Evolutionary conservation across 92 coral and sea anemone species (phyloP).

Genomic region (Palythoa grandiflora): DNA sequence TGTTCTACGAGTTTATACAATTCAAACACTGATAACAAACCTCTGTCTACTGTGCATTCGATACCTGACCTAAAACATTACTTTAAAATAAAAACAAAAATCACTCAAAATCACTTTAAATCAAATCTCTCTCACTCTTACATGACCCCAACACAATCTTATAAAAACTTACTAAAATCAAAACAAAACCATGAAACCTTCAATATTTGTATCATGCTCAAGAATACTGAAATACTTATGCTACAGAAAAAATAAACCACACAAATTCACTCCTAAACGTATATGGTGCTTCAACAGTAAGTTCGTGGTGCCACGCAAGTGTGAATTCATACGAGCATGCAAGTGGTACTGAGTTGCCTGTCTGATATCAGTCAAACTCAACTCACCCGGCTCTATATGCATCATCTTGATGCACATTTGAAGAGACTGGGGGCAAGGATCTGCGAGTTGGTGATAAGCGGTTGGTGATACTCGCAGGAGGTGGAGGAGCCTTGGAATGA

Average conservation of each 20-base stretch:
- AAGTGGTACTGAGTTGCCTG: background rate
- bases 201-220: background rate
- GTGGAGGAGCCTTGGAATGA: conserved; percentile 71
- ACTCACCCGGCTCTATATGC: conserved; percentile 98
- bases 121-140: no score
- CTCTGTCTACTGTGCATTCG: no score
- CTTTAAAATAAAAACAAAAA: no score
- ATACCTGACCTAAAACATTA: no score
- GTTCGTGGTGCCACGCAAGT: background rate
- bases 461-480: conserved; percentile 76
- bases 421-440: conserved; percentile 96
- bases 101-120: no score
- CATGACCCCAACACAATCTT: background rate
- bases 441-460: conserved; percentile 96
- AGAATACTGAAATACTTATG: background rate
- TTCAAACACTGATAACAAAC: no score
- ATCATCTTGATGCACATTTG: conserved; percentile 89
- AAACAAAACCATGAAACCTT: background rate
- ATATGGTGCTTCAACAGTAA: background rate
- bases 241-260: background rate
- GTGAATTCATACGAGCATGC: background rate
- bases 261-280: background rate
- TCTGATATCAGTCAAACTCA: background rate
- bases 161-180: background rate
- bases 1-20: no score